Evolutionary conservation across 2,113 vertebrate species (phyloP).

Genomic region (Dendropsophus ebraccatus): DNA sequence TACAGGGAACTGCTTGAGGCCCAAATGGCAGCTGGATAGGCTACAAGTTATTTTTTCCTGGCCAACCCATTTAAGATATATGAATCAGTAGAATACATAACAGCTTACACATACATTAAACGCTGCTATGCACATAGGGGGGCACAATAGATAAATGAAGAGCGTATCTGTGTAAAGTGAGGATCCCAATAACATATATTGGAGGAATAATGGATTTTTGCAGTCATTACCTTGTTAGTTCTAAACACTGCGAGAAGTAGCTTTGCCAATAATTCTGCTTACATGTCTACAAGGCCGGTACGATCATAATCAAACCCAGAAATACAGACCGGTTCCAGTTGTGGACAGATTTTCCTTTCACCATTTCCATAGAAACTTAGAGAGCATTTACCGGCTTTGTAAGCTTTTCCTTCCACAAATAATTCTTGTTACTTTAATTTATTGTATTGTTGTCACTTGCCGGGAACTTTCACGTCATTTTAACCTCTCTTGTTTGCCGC

Average conservation of each 20-base stretch:
- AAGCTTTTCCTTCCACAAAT: slow-evolving; percentile 33
- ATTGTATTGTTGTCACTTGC: slow-evolving; percentile 41
- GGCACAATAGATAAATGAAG: too few relatives aligned
- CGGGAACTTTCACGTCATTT: slow-evolving; percentile 35
- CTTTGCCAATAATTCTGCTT: neutral
- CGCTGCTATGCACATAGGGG: too few relatives aligned
- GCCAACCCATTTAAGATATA: too few relatives aligned
- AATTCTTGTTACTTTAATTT: slow-evolving; percentile 21
- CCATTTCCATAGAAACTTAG: neutral
- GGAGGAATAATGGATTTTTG: too few relatives aligned
- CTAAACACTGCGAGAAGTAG: neutral
- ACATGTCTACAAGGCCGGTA: neutral
- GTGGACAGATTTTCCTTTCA: slow-evolving; percentile 17
- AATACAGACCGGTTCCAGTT: neutral
- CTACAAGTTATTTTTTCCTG: too few relatives aligned
- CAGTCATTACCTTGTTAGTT: too few relatives aligned
- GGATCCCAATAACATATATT: too few relatives aligned
- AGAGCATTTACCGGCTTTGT: slow-evolving; percentile 14
- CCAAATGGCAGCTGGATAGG: too few relatives aligned
- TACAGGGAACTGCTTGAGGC: too few relatives aligned
- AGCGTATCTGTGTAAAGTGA: too few relatives aligned
- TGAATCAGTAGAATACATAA: too few relatives aligned
- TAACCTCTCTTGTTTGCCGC: slow-evolving; percentile 39
- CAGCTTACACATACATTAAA: too few relatives aligned
- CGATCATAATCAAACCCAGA: neutral